These are phyloP conservation scores for Cyrtorhinus lividipennis DNA, from an alignment of 1,140 invertebrate species.

Conservation along the genomic window DNA sequence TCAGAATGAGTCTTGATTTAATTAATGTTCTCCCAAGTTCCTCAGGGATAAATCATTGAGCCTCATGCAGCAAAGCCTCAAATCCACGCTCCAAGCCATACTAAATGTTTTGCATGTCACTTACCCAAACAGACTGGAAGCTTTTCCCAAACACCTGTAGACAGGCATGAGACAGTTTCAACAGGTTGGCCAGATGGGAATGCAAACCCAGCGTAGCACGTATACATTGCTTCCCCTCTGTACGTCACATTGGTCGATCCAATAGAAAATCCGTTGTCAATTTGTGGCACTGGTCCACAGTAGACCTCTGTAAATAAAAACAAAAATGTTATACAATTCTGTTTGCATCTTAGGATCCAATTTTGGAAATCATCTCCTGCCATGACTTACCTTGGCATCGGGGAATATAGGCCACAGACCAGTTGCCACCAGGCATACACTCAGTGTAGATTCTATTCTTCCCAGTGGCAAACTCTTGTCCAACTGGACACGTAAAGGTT, in stretches of 20 bases:
- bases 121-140: slow-evolving; percentile 74
- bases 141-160: slow-evolving; percentile 79
- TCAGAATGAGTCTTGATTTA: no score
- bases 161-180: slow-evolving; percentile 76
- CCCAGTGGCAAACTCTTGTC: slow-evolving; percentile 88
- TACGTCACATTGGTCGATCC: slow-evolving; percentile 90
- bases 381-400: slow-evolving; percentile 63
- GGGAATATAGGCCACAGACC: slow-evolving; percentile 84
- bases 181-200: slow-evolving; percentile 75
- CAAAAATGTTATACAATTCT: slow-evolving; percentile 7
- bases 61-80: no score
- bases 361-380: background rate
- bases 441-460: slow-evolving; percentile 66
- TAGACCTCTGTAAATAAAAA: slow-evolving; percentile 60
- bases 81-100: no score
- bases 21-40: no score
- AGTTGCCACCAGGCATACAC: slow-evolving; percentile 78
- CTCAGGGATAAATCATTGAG: no score
- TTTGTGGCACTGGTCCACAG: slow-evolving; percentile 92
- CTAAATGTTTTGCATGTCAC: no score
- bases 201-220: slow-evolving; percentile 91
- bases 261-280: slow-evolving; percentile 93
- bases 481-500: slow-evolving; percentile 78
- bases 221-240: slow-evolving; percentile 80
- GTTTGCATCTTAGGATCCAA: no score